Conservation (phyloP, 2,888 invertebrate genomes). For the Caenorhabditis virilis region DNA sequence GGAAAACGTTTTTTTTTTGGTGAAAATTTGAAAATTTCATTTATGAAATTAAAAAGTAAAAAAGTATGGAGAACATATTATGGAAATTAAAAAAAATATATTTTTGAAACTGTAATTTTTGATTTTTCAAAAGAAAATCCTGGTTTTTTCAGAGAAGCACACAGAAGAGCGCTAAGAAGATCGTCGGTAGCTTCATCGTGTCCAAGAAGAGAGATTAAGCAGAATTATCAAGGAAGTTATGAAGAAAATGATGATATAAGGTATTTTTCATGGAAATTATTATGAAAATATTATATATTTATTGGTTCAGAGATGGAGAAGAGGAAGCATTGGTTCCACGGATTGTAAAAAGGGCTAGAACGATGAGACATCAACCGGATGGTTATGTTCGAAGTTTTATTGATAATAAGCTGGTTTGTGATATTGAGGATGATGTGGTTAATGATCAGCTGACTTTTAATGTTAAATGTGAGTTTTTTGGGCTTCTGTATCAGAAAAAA, state of each 20-base stretch:
- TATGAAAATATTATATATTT: neutral
- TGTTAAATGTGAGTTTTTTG: constrained; percentile 41
- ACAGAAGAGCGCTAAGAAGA: constrained; percentile 20
- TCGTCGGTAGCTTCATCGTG: constrained; percentile 29
- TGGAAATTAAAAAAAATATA: no score
- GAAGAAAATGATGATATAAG: constrained; percentile 25
- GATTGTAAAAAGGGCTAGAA: constrained; percentile 50
- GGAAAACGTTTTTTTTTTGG: no score
- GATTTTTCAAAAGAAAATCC: no score
- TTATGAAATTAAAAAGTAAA: no score
- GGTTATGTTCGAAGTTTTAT: constrained; percentile 54
- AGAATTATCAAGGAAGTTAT: neutral
- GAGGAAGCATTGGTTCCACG: constrained; percentile 37
- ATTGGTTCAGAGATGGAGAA: constrained; percentile 16
- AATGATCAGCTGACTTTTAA: constrained; percentile 55
- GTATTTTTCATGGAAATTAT: constrained; percentile 18
- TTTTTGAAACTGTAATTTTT: no score
- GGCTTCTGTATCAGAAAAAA: neutral
- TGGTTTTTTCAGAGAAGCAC: no score
- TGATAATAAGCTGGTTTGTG: constrained; percentile 55
- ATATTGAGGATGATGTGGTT: constrained; percentile 51
- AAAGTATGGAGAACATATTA: no score
- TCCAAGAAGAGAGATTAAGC: constrained; percentile 23
- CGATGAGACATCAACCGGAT: constrained; percentile 58
- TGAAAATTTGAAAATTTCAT: no score